A percentile compares a stretch with the other conserved stretches of the same genome.
Conservation (phyloP, 2,113 vertebrate genomes). For the Hiodon tergisus region DNA sequence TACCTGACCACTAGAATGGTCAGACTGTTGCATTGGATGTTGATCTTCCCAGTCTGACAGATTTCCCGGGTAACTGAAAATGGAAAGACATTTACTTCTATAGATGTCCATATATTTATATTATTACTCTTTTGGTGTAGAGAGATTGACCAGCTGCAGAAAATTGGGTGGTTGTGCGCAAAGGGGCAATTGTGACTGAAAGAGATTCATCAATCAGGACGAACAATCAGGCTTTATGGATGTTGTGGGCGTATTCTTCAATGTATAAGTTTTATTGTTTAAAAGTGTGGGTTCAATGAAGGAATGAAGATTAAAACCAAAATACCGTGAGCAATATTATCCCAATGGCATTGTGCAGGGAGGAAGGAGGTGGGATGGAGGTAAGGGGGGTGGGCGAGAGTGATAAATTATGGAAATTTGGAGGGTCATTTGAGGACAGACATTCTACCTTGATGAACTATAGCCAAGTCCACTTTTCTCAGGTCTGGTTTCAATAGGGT, state of each 20-base stretch:
- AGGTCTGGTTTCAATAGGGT: conserved; percentile 43
- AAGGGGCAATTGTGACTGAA: no score
- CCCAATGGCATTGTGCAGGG: neutral
- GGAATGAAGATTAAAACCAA: neutral
- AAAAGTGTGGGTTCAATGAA: conserved; percentile 1
- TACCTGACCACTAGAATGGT: conserved; percentile 26
- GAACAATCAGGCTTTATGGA: neutral
- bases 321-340: neutral
- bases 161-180: no score
- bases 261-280: neutral
- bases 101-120: no score
- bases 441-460: conserved; percentile 21
- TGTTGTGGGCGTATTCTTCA: neutral
- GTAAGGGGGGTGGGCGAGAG: neutral
- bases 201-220: no score
- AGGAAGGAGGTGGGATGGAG: neutral
- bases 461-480: conserved; percentile 4
- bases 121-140: no score
- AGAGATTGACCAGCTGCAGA: no score
- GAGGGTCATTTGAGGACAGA: conserved; percentile 44
- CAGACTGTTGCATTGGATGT: neutral
- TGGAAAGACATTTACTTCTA: no score
- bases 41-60: neutral
- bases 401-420: conserved; percentile 37
- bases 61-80: no score